phyloP scores from a whole-genome alignment of 2,888 invertebrate species.

The Empis stercorea region DNA sequence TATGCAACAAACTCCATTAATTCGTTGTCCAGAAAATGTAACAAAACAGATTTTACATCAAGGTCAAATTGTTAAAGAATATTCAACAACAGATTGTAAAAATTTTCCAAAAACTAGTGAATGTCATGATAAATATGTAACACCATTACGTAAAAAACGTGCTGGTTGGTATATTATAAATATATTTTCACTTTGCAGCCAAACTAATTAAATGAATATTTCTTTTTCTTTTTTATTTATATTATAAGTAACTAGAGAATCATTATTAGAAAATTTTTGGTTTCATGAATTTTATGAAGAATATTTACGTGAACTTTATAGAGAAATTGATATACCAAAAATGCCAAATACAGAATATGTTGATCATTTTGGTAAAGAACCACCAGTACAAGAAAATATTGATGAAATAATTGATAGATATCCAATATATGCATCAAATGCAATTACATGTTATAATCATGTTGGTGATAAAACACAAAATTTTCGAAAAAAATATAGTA shows the following conservation, averaged over 20 bases:
- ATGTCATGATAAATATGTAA: too few species aligned
- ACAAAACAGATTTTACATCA: too few species aligned
- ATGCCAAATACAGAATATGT: constrained; percentile 24
- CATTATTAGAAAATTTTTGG: constrained; percentile 26
- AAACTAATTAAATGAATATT: too few species aligned
- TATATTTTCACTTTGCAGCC: too few species aligned
- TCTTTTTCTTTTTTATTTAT: too few species aligned
- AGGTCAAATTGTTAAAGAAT: too few species aligned
- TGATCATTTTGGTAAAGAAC: constrained; percentile 23
- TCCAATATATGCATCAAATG: constrained; percentile 27
- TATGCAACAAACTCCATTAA: too few species aligned
- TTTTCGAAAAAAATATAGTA: constrained; percentile 21
- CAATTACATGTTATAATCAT: constrained; percentile 29
- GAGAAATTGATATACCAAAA: constrained; percentile 7
- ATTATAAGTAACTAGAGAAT: constrained; percentile 12
- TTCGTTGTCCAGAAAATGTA: too few species aligned
- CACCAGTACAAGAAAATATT: constrained; percentile 16
- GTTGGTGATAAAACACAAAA: constrained; percentile 24
- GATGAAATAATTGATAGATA: constrained; percentile 22
- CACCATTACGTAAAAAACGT: too few species aligned
- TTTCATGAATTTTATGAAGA: constrained; percentile 30
- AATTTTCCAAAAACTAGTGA: too few species aligned
- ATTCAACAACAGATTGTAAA: too few species aligned
- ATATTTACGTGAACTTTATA: constrained; percentile 23
- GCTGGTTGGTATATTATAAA: too few species aligned